A percentile compares a stretch with the other conserved stretches of the same genome.
Evolutionary conservation across 30 jellyfish, hydroid and myxozoan species (phyloP).

Genomic region (Chironex yamaguchii): DNA sequence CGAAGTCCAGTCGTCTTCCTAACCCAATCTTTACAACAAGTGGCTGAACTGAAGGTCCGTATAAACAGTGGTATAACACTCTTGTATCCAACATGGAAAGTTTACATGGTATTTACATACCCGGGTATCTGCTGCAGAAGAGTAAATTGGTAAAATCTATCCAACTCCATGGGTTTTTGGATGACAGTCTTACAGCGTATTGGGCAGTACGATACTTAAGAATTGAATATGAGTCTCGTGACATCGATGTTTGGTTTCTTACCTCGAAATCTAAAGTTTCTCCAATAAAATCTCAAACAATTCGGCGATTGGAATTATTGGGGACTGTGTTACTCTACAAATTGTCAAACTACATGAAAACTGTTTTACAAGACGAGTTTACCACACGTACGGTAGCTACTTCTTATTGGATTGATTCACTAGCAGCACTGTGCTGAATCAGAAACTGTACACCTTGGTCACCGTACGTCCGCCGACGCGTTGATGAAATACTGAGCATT

Average conservation of each 20-base stretch:
- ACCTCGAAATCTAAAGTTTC: conserved; percentile 80
- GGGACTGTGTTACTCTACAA: conserved; percentile 65
- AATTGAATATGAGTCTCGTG: conserved; percentile 47
- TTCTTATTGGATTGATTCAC: conserved; percentile 73
- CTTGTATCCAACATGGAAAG: too few species aligned
- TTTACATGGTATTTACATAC: too few species aligned
- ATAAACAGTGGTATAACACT: too few species aligned
- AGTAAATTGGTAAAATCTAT: too few species aligned
- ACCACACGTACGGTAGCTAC: conserved; percentile 17
- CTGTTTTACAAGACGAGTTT: conserved; percentile 35
- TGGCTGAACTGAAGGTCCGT: too few species aligned
- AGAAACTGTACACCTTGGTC: conserved; percentile 59
- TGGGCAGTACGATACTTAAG: conserved; percentile 73
- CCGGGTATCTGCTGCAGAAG: too few species aligned
- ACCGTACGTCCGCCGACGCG: conserved; percentile 62
- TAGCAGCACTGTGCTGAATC: conserved; percentile 78
- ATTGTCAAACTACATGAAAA: conserved; percentile 17
- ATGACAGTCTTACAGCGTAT: conserved; percentile 59
- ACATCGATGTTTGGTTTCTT: conserved; percentile 32
- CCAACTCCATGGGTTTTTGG: conserved; percentile 82
- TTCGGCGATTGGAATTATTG: conserved; percentile 80
- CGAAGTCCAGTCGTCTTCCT: too few species aligned
- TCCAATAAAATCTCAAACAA: conserved; percentile 67
- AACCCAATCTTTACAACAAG: too few species aligned
- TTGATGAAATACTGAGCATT: conserved; percentile 19